Base-by-base conservation (phyloP, 1,140 invertebrate genomes). In the Saccostrea echinata region DNA sequence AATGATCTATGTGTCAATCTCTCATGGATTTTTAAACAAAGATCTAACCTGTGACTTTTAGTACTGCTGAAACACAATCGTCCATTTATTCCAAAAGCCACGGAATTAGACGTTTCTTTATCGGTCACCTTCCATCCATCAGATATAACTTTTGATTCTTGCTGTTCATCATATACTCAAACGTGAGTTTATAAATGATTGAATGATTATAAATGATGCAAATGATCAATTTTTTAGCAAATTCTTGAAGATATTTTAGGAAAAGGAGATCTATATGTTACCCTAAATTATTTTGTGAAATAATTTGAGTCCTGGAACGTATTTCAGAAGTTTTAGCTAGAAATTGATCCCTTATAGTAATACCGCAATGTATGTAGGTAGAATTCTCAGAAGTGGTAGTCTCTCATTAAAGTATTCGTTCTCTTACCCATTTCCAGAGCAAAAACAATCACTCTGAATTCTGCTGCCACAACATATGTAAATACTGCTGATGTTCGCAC, bases 401-500 rank as follows among this genome's bases (percentile, higher is more conserved):
- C 13, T 57, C 21, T 57, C 55, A 57, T 57, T n/a, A n/a, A n/a
- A 18, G 1, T 55, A 18, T 57, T 12, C 21, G 9, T 57, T 57
- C 55, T 18, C 4, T 12, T 1, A 18, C 3, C 64, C n/a, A 24
- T 24, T 68, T 71, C 21, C 13, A 71, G 64, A 13, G n/a, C 27
- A 0, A 71, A 71, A 30, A 71, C 64, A 71, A 16, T 71, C 13
- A 71, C 64, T 27, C 11, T 71, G 24, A 71, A 71, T 13, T 71
- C 64, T 6, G 8, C 27, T 9, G 27, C n/a, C 6, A 27, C 64
- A 0, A 30, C 64, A 24, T 71, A 71, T 71, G 27, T 71, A 27
- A 30, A 71, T 30, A 71, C 64, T 13, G 64, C 64, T 24, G 64
- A 71, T 24, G 64, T 71, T 71, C 64, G 64, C n/a, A 71, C 64